phyloP scores from a whole-genome alignment of 2,888 invertebrate genomes.

The Rhamnusium bicolor region DNA sequence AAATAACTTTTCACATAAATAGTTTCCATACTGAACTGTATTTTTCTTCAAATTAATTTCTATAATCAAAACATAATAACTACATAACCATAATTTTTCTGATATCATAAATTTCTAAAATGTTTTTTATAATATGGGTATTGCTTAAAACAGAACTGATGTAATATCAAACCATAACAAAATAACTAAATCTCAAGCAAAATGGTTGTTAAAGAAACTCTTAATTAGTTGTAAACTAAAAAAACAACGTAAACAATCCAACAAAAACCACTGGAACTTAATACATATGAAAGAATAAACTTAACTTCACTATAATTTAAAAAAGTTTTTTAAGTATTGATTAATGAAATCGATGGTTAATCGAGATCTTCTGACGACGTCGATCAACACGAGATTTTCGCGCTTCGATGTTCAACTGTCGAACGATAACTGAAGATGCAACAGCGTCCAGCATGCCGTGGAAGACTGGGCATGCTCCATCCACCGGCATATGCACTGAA shows the following conservation, averaged over 20 bases:
- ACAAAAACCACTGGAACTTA: conserved; percentile 18
- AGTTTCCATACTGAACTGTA: conserved; percentile 1
- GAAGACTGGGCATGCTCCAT: conserved; percentile 48
- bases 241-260: conserved; percentile 25
- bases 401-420: conserved; percentile 58
- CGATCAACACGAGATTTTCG: conserved; percentile 44
- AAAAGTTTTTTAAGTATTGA: conserved; percentile 20
- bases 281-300: background rate
- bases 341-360: conserved; percentile 31
- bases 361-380: conserved; percentile 30
- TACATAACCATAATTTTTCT: conserved; percentile 23
- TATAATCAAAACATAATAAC: conserved; percentile 37
- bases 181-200: background rate
- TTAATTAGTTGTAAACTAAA: background rate
- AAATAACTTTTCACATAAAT: conserved; percentile 33
- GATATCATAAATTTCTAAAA: conserved; percentile 10
- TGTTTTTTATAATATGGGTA: conserved; percentile 4
- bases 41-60: conserved; percentile 33
- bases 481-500: conserved; percentile 42
- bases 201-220: background rate
- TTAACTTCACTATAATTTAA: conserved; percentile 11
- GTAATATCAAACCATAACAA: background rate
- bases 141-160: conserved; percentile 19
- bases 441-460: conserved; percentile 66
- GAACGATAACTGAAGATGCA: conserved; percentile 66